Conservation (phyloP, 2,113 vertebrate genomes). For the Perca schrenkii region DNA sequence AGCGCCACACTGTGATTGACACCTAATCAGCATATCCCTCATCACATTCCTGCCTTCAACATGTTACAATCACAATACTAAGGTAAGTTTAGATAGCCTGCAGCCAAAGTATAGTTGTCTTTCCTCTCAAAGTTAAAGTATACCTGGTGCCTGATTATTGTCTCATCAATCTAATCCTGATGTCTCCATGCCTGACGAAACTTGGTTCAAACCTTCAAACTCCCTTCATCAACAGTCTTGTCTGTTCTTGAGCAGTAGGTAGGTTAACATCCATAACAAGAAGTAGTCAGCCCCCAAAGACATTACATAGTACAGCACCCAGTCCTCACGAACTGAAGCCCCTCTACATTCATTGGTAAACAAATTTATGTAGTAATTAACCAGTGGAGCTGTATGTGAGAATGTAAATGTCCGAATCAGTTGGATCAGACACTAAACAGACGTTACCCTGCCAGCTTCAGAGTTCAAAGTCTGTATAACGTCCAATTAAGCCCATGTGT, state of each 20-base stretch:
- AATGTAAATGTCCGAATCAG: no score
- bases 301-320: background rate
- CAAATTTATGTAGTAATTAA: no score
- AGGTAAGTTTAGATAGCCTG: background rate
- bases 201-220: background rate
- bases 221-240: background rate
- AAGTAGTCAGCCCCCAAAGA: background rate
- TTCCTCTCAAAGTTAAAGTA: background rate
- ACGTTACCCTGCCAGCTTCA: no score
- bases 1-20: background rate
- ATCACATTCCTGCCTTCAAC: background rate
- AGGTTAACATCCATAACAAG: background rate
- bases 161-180: background rate
- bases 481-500: no score
- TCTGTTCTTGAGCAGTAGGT: background rate
- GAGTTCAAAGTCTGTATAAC: no score
- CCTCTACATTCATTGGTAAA: no score
- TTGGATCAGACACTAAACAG: no score
- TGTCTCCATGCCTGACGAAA: background rate
- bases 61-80: background rate
- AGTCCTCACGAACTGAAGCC: no score
- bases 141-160: background rate
- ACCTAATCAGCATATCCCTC: background rate
- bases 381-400: no score
- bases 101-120: background rate